These are phyloP conservation scores for Tachuris rubrigastra DNA, from an alignment of 2,113 vertebrate genomes.

Conservation along the genomic window DNA sequence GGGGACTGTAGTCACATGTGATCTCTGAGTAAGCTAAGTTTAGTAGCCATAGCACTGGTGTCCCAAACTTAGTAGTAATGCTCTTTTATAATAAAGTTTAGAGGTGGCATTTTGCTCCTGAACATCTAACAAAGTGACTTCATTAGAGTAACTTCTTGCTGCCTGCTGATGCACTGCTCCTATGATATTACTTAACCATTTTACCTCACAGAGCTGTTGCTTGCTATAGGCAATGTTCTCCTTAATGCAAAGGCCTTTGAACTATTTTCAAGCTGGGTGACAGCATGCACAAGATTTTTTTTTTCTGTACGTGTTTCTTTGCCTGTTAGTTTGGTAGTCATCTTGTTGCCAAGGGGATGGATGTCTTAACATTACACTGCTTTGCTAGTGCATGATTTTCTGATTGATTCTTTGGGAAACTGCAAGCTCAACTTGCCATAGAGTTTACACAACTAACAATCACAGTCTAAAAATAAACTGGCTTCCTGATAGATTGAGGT, in stretches of 20 bases:
- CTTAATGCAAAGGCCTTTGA: neutral
- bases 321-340: neutral
- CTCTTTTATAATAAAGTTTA: neutral
- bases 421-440: neutral
- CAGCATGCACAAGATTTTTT: neutral
- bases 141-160: neutral
- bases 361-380: neutral
- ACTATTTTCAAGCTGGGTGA: neutral
- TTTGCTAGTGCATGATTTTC: neutral
- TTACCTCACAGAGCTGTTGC: neutral
- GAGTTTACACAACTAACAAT: conserved; percentile 9
- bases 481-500: conserved; percentile 22
- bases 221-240: neutral
- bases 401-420: conserved; percentile 18
- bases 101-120: neutral
- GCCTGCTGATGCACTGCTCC: neutral
- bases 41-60: neutral
- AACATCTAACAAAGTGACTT: neutral
- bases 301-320: neutral
- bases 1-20: neutral
- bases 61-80: neutral
- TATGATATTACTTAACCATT: neutral
- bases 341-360: conserved; percentile 8
- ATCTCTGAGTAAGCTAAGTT: neutral
- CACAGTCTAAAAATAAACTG: conserved; percentile 18